Conservation (phyloP, 1,140 invertebrate genomes). For the Neodiprion virginianus region DNA sequence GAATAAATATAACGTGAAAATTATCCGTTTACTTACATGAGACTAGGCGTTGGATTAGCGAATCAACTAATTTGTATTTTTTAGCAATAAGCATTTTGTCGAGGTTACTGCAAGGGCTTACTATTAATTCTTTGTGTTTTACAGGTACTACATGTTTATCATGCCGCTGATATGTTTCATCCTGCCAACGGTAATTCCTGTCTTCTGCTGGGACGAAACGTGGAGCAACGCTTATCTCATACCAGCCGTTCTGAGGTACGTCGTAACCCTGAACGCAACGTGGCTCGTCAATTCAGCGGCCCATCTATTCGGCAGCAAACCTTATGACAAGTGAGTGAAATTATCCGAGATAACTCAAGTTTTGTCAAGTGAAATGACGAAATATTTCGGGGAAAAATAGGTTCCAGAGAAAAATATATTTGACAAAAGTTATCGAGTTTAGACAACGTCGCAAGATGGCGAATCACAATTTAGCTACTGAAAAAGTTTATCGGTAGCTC, state of each 20-base stretch:
- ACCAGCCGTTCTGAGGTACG: slow-evolving; percentile 84
- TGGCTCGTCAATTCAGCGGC: slow-evolving; percentile 97
- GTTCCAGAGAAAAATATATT: too few relatives aligned
- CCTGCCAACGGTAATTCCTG: slow-evolving; percentile 84
- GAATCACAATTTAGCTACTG: too few relatives aligned
- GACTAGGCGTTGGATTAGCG: too few relatives aligned
- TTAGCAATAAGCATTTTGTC: too few relatives aligned
- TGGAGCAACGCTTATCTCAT: slow-evolving; percentile 83
- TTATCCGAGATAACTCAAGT: slow-evolving; percentile 7
- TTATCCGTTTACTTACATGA: too few relatives aligned
- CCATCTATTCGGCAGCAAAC: slow-evolving; percentile 89
- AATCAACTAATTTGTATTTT: too few relatives aligned
- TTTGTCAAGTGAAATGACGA: background rate
- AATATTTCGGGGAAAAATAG: too few relatives aligned
- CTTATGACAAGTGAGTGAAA: slow-evolving; percentile 84
- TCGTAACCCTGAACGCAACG: slow-evolving; percentile 87
- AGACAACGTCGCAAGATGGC: background rate
- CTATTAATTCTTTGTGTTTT: slow-evolving; percentile 27
- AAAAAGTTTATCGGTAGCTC: slow-evolving; percentile 11
- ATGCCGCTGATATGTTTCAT: slow-evolving; percentile 87
- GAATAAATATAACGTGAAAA: too few relatives aligned
- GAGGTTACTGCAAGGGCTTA: too few relatives aligned
- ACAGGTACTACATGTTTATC: slow-evolving; percentile 82
- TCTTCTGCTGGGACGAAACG: slow-evolving; percentile 85
- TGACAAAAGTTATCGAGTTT: background rate